Evolutionary conservation across 2,113 vertebrate species (phyloP).

Genomic region (Perca schrenkii): DNA sequence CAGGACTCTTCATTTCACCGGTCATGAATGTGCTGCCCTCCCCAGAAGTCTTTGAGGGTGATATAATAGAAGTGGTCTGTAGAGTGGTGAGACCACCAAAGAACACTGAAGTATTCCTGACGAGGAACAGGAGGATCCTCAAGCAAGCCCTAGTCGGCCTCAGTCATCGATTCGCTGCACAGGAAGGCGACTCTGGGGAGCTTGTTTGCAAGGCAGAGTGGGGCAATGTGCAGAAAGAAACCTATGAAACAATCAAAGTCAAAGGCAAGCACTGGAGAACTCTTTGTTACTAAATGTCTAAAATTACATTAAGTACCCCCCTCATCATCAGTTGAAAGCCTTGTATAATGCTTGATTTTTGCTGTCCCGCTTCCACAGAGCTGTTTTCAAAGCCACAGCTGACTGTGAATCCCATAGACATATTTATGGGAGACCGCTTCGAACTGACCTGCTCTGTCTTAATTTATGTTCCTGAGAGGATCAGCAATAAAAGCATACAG

Average conservation of each 20-base stretch:
- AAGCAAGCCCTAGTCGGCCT: slow-evolving; percentile 9
- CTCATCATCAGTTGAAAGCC: background rate
- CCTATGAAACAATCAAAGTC: slow-evolving; percentile 48
- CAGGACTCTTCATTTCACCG: slow-evolving; percentile 74
- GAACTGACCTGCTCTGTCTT: slow-evolving; percentile 69
- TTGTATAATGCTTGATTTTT: background rate
- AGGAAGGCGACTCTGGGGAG: slow-evolving; percentile 66
- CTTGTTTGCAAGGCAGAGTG: slow-evolving; percentile 78
- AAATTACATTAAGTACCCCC: background rate
- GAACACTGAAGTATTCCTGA: slow-evolving; percentile 65
- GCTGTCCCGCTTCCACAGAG: slow-evolving; percentile 57
- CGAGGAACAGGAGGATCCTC: slow-evolving; percentile 49
- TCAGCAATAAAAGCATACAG: slow-evolving; percentile 35
- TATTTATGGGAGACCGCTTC: slow-evolving; percentile 66
- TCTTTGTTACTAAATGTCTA: background rate
- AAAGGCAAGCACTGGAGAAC: slow-evolving; percentile 58
- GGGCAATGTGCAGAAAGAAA: slow-evolving; percentile 65
- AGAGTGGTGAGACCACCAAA: slow-evolving; percentile 11
- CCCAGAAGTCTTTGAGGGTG: slow-evolving; percentile 65
- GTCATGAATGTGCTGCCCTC: slow-evolving; percentile 70
- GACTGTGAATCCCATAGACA: slow-evolving; percentile 32
- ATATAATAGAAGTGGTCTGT: slow-evolving; percentile 71
- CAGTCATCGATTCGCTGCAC: background rate
- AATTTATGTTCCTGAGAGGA: slow-evolving; percentile 24
- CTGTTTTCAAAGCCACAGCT: slow-evolving; percentile 80